Evolutionary conservation across 1,140 invertebrate species (phyloP), one percentile per base, ranked within the genome.

Genomic region (Drosophila malerkotliana): DNA sequence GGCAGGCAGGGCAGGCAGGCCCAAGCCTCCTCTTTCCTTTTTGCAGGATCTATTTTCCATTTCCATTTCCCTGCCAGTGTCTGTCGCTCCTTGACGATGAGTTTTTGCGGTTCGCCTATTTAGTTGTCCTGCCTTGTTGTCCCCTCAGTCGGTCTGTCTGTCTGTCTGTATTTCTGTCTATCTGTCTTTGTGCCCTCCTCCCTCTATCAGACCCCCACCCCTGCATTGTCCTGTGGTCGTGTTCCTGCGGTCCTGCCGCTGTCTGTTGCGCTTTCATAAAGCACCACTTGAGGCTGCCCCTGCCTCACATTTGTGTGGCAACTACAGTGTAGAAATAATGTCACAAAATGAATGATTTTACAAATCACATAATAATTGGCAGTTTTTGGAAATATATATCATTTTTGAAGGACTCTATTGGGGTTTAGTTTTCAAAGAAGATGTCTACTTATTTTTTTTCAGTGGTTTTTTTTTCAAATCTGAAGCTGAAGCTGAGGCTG

Each of bases 221-320:
- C 26, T 7, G 12, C 34, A 34, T 52, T 63, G 47, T 58, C 52
- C 45, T 80, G 69, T 39, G 64, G 72, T 62, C 61, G 68, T 77
- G 79, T 76, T 76, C 56, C 73, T 82, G 59, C 56, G 56, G 58
- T 73, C 71, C 69, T 48, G 49, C 58, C 59, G 73, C 74, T 84
- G 76, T 84, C 81, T 85, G 81, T 85, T 85, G 82, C 82, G 82
- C 78, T 85, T 87, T 87, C 82, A 85, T 85, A 87, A 85, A 87
- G 83, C 82, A 74, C 60, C 81, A 87, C 81, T 87, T 79, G 82
- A 77, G 74, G 79, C 77, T 77, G 82, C 51, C 67, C 48, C 67
- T 32, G 44, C 64, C 64, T 79, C 82, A 74, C 77, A 85, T 81
- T 81, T 87, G 62, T 73, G 51, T 21, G 45, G 39, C 41, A 60